These are phyloP conservation scores for Gymnocypris eckloni DNA, from an alignment of 2,797 vertebrate species.

Conservation along the genomic window DNA sequence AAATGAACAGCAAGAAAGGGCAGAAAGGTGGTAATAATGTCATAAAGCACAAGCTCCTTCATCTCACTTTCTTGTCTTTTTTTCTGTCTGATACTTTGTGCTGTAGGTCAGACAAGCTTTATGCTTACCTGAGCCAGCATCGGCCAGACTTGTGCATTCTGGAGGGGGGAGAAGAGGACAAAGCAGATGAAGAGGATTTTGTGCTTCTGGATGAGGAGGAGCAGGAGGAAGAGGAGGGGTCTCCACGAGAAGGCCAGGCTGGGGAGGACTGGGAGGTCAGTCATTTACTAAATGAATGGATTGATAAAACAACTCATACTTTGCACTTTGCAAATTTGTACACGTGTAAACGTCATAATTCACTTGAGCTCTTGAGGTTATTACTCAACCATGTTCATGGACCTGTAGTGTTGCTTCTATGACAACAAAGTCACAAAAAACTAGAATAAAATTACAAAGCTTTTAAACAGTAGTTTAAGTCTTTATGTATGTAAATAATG, in stretches of 20 bases:
- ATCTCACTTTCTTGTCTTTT: not conserved
- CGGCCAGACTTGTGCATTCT: slow-evolving; percentile 77
- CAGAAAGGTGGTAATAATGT: not conserved
- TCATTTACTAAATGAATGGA: slow-evolving; percentile 2
- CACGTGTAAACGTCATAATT: not conserved
- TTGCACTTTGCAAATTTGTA: not conserved
- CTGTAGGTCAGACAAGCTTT: slow-evolving; percentile 77
- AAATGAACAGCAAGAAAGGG: not conserved
- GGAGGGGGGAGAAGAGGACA: slow-evolving; percentile 72
- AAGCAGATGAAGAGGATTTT: slow-evolving; percentile 79
- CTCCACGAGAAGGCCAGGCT: slow-evolving; percentile 64
- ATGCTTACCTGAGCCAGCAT: slow-evolving; percentile 75
- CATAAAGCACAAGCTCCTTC: not conserved
- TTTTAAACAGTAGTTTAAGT: not conserved
- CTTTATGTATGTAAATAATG: not conserved
- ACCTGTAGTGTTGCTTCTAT: not conserved
- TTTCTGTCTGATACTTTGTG: slow-evolving; percentile 3
- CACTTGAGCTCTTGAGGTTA: not conserved
- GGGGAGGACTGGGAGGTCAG: slow-evolving; percentile 85
- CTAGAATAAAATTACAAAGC: not conserved
- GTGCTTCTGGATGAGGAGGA: slow-evolving; percentile 78
- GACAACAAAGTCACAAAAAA: not conserved
- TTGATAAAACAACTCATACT: not conserved
- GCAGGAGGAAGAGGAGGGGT: slow-evolving; percentile 64
- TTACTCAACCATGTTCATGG: not conserved